phyloP scores from a whole-genome alignment of 2,797 vertebrate genomes.

The Brachyalestes nurse region DNA sequence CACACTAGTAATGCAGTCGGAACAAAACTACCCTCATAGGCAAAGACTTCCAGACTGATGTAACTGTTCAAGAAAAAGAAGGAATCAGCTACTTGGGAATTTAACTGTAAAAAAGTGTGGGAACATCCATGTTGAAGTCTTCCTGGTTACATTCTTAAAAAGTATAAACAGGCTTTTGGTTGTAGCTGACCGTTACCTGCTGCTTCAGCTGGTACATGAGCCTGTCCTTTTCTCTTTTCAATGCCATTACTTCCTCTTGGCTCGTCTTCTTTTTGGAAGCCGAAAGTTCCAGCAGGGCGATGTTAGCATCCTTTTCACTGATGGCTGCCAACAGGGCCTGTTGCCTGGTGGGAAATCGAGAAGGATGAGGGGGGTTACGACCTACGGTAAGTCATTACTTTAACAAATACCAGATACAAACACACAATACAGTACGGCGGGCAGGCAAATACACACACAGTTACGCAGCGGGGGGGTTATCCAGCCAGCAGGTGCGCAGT shows the following conservation, averaged over 20 bases:
- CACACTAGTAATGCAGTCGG: too few relatives aligned
- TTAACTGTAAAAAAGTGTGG: neutral
- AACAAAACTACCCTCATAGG: neutral
- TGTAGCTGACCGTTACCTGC: conserved; percentile 86
- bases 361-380: conserved; percentile 46
- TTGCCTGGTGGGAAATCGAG: conserved; percentile 81
- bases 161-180: too few relatives aligned
- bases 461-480: conserved; percentile 42
- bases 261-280: conserved; percentile 92
- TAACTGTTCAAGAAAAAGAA: too few relatives aligned
- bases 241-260: conserved; percentile 93
- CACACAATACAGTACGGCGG: conserved; percentile 36
- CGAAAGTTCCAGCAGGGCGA: conserved; percentile 86
- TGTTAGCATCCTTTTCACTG: conserved; percentile 97
- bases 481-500: conserved; percentile 42
- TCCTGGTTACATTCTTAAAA: neutral
- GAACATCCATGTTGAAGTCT: neutral
- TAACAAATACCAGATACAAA: conserved; percentile 55
- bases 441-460: conserved; percentile 41
- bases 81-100: neutral
- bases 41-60: neutral
- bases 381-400: conserved; percentile 58
- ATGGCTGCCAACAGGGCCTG: conserved; percentile 94
- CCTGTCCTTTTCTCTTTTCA: conserved; percentile 95
- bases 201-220: conserved; percentile 96